Conservation (phyloP, 2,797 vertebrate species). For the Helostoma temminkii region DNA sequence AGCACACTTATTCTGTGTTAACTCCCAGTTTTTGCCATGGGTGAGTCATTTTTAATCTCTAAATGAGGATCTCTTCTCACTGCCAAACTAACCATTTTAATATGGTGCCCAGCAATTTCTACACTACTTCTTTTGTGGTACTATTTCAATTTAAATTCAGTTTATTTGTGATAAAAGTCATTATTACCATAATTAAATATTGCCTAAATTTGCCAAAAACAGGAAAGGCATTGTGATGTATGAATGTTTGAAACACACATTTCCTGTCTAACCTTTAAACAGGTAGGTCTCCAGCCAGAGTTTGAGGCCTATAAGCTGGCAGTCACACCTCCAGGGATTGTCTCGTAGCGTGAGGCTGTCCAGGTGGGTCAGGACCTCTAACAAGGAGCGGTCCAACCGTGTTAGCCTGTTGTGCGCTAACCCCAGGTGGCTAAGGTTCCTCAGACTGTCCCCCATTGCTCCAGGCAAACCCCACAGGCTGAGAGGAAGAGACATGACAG, state of each 20-base stretch:
- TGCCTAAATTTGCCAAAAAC: slow-evolving; percentile 7
- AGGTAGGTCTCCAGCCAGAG: slow-evolving; percentile 97
- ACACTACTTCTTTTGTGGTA: background rate
- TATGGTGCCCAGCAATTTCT: background rate
- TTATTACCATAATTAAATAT: slow-evolving; percentile 23
- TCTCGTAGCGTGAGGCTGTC: slow-evolving; percentile 88
- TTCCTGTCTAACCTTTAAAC: slow-evolving; percentile 89
- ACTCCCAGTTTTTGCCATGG: too few relatives aligned
- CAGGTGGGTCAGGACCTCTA: slow-evolving; percentile 90
- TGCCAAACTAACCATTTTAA: slow-evolving; percentile 11
- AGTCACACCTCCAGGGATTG: slow-evolving; percentile 96
- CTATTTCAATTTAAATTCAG: background rate
- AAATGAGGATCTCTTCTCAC: background rate
- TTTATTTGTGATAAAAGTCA: slow-evolving; percentile 24
- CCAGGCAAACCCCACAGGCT: slow-evolving; percentile 87
- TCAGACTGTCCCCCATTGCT: slow-evolving; percentile 87
- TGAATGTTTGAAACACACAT: slow-evolving; percentile 16
- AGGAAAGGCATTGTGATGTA: slow-evolving; percentile 15
- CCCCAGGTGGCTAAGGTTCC: slow-evolving; percentile 90
- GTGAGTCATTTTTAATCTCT: slow-evolving; percentile 23
- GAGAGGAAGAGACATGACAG: slow-evolving; percentile 12
- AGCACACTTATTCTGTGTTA: background rate
- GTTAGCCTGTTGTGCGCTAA: slow-evolving; percentile 90
- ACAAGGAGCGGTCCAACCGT: slow-evolving; percentile 87
- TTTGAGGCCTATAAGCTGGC: slow-evolving; percentile 93